Percentiles rank a stretch among this genome's conserved stretches.
Conservation (phyloP, 1,140 invertebrate species). For the Drosophila kohkoa region DNA sequence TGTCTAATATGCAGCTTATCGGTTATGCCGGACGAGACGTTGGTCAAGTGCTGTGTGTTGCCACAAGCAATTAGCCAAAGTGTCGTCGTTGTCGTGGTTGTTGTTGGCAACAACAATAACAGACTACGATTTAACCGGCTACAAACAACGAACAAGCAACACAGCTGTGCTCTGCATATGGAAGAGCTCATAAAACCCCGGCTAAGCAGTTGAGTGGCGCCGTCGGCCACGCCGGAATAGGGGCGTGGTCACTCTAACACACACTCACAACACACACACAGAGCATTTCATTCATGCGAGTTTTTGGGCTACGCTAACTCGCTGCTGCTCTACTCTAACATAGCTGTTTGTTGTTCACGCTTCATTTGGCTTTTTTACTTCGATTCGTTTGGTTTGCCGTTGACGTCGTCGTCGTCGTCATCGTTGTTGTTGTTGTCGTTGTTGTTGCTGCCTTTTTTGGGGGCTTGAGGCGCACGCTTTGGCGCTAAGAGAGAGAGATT, state of each 20-base stretch:
- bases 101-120: slow-evolving; percentile 27
- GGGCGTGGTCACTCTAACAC: slow-evolving; percentile 47
- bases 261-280: slow-evolving; percentile 32
- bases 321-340: slow-evolving; percentile 7
- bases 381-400: slow-evolving; percentile 54
- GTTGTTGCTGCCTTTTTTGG: slow-evolving; percentile 48
- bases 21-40: slow-evolving; percentile 15
- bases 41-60: slow-evolving; percentile 54
- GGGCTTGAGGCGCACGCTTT: slow-evolving; percentile 33
- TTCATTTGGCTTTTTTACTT: slow-evolving; percentile 68
- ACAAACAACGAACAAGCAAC: neutral
- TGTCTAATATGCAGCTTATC: slow-evolving; percentile 42
- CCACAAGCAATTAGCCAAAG: slow-evolving; percentile 76
- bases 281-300: slow-evolving; percentile 68
- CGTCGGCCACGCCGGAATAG: slow-evolving; percentile 25
- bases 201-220: slow-evolving; percentile 63
- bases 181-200: slow-evolving; percentile 56
- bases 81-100: slow-evolving; percentile 44
- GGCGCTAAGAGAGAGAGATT: slow-evolving; percentile 76
- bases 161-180: slow-evolving; percentile 57
- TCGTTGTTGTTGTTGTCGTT: neutral
- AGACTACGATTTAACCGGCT: slow-evolving; percentile 29
- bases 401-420: slow-evolving; percentile 6
- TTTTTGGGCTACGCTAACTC: slow-evolving; percentile 52
- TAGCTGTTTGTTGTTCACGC: slow-evolving; percentile 61